These are phyloP conservation scores for Thymelicus sylvestris DNA, from an alignment of 2,888 invertebrate species.

Conservation along the genomic window DNA sequence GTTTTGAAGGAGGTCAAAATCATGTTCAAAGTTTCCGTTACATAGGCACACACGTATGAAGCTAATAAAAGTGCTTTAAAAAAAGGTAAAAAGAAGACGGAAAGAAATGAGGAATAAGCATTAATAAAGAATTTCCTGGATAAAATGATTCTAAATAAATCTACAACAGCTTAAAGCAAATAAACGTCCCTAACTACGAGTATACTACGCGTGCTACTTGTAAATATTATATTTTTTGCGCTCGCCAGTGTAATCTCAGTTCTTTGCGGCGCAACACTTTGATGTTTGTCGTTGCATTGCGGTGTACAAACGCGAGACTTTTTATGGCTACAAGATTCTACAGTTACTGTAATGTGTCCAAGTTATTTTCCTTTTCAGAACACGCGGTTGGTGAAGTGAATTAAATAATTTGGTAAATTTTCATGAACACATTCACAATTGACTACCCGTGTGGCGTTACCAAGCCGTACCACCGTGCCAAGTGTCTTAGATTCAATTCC, in stretches of 20 bases:
- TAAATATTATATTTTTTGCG: constrained; percentile 13
- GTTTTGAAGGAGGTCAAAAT: no score
- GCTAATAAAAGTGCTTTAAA: no score
- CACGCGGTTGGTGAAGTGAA: background rate
- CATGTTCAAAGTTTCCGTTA: no score
- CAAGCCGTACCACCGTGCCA: no score
- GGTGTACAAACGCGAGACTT: constrained; percentile 22
- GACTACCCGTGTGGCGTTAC: no score
- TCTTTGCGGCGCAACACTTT: constrained; percentile 29
- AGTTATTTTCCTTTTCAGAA: constrained; percentile 10
- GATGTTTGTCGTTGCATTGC: constrained; percentile 32
- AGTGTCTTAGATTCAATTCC: no score
- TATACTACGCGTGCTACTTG: background rate
- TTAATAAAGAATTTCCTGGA: no score
- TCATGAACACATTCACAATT: no score
- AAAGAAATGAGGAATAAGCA: no score
- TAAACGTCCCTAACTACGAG: background rate
- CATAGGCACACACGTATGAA: no score
- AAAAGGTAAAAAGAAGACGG: no score
- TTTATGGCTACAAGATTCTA: constrained; percentile 21
- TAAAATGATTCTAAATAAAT: no score
- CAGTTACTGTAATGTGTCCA: constrained; percentile 18
- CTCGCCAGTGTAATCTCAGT: constrained; percentile 12
- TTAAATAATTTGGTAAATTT: background rate
- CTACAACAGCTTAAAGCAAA: background rate